phyloP scores from a whole-genome alignment of 2,888 invertebrate species.

The Drosophila prostipennis region DNA sequence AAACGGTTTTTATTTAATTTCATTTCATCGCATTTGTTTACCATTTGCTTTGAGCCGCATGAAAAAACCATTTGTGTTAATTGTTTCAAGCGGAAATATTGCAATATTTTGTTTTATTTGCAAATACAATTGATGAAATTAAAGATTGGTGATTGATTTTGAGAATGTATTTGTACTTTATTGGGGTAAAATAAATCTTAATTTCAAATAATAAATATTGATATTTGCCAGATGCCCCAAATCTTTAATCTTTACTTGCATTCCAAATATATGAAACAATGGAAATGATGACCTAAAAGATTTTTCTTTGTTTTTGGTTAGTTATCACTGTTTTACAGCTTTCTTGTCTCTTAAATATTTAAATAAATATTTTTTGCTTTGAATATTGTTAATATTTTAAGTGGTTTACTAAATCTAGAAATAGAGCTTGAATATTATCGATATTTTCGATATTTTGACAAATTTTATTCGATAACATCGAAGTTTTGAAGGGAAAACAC shows the following conservation, averaged over 20 bases:
- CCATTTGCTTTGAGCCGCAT: conserved; percentile 17
- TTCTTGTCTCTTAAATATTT: neutral
- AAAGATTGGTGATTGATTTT: neutral
- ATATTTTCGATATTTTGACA: too few species aligned
- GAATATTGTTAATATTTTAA: too few species aligned
- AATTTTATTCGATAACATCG: too few species aligned
- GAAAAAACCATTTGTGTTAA: conserved; percentile 10
- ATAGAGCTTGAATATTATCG: too few species aligned
- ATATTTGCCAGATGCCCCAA: neutral
- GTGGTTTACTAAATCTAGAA: too few species aligned
- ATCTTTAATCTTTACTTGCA: neutral
- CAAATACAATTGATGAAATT: neutral
- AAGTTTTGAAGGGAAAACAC: too few species aligned
- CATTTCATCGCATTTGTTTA: conserved; percentile 52
- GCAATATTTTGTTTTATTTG: neutral
- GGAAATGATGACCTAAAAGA: neutral
- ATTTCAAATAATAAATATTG: neutral
- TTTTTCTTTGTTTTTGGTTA: neutral
- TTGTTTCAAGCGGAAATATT: conserved; percentile 44
- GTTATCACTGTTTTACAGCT: neutral
- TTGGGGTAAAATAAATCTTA: neutral
- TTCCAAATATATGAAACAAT: neutral
- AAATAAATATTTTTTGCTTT: too few species aligned
- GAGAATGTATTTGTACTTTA: neutral
- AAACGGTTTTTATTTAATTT: conserved; percentile 60